phyloP scores from a whole-genome alignment of 2,888 invertebrate species.

The Diadegma fenestrale region DNA sequence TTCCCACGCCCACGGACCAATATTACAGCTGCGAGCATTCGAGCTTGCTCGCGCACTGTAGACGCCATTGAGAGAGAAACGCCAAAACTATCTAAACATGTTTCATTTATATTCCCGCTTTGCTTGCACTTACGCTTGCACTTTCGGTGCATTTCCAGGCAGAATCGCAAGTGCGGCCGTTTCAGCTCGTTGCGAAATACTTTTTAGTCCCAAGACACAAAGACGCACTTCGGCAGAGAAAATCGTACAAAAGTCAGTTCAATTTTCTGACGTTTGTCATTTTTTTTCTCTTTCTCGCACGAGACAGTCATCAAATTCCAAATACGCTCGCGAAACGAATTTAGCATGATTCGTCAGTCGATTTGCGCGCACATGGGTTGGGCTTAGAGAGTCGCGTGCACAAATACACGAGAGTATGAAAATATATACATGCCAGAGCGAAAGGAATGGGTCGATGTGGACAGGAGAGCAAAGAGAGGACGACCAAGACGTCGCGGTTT shows the following conservation, averaged over 20 bases:
- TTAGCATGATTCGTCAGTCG: constrained; percentile 41
- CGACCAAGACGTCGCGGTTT: constrained; percentile 65
- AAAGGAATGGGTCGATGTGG: not conserved
- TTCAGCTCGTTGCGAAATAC: constrained; percentile 10
- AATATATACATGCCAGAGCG: constrained; percentile 10
- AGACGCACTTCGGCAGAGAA: not conserved
- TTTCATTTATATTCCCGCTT: constrained; percentile 56
- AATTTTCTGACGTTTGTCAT: too few species aligned
- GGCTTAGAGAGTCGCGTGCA: constrained; percentile 43
- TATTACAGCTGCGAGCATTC: constrained; percentile 45
- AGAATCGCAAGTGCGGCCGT: constrained; percentile 23
- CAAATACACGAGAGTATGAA: not conserved
- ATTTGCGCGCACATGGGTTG: constrained; percentile 53
- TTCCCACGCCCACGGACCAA: constrained; percentile 58
- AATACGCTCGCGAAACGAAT: constrained; percentile 34
- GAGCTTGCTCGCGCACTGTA: constrained; percentile 5
- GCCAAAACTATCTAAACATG: constrained; percentile 25
- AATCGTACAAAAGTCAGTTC: not conserved
- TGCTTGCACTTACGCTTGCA: constrained; percentile 40
- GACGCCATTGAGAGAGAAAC: not conserved
- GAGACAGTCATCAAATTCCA: constrained; percentile 41
- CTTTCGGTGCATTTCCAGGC: constrained; percentile 50
- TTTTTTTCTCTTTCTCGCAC: not conserved
- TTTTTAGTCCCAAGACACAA: not conserved
- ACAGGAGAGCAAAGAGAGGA: constrained; percentile 12